These are phyloP conservation scores for Lycocerus yunnanus DNA, from an alignment of 2,888 invertebrate genomes.

Conservation along the genomic window DNA sequence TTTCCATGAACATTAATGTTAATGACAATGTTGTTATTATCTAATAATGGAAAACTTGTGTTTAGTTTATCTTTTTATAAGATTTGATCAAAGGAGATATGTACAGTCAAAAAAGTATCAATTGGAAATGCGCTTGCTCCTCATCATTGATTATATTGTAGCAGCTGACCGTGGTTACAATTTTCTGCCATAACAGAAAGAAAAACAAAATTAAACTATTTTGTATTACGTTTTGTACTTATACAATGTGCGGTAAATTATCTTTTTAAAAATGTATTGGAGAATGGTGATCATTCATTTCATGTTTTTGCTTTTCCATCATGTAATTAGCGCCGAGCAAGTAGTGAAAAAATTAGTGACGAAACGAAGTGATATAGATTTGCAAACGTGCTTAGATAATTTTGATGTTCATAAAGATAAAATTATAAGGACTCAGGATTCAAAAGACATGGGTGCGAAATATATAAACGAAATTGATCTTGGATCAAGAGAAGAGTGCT, in stretches of 20 bases:
- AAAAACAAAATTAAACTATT: constrained; percentile 6
- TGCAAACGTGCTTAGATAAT: constrained; percentile 72
- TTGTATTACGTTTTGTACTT: constrained; percentile 20
- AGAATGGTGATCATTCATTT: constrained; percentile 9
- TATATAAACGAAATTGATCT: constrained; percentile 86
- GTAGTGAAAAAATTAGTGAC: constrained; percentile 6
- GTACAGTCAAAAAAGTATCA: not conserved
- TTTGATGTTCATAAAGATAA: constrained; percentile 88
- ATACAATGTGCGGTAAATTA: constrained; percentile 7
- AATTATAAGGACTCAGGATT: constrained; percentile 90
- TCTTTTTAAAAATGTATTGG: constrained; percentile 1
- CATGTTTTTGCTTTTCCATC: constrained; percentile 6
- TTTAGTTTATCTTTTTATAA: not conserved
- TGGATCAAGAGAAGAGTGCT: constrained; percentile 79
- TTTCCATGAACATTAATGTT: not conserved
- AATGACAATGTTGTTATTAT: not conserved
- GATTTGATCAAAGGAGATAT: not conserved
- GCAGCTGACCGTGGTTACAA: constrained; percentile 17
- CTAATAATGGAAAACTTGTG: not conserved
- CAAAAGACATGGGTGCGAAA: constrained; percentile 84
- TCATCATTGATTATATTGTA: constrained; percentile 15
- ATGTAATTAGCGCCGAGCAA: not conserved
- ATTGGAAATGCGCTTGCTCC: constrained; percentile 14
- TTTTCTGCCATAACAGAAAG: constrained; percentile 24
- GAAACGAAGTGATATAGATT: constrained; percentile 58